phyloP scores from a whole-genome alignment of 1,140 invertebrate species.

The Anoplophora glabripennis region DNA sequence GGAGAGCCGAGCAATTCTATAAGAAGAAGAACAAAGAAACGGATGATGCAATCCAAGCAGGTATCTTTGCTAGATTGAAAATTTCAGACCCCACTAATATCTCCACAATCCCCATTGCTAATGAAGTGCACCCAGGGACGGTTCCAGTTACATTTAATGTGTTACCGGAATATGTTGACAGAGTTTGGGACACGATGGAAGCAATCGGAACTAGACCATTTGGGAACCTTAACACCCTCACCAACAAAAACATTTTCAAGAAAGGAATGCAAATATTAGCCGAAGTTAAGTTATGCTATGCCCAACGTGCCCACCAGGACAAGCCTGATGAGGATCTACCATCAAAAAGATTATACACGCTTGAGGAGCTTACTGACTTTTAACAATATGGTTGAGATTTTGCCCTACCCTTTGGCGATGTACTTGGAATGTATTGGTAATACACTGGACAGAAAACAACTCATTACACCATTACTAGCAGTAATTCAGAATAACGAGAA shows the following conservation, averaged over 20 bases:
- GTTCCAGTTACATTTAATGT: slow-evolving; percentile 11
- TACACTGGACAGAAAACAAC: background rate
- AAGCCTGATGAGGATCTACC: too few species aligned
- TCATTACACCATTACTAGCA: too few species aligned
- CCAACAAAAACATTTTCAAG: slow-evolving; percentile 15
- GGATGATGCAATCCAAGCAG: background rate
- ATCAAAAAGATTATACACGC: too few species aligned
- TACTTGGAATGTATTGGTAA: slow-evolving; percentile 2
- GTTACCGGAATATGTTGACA: slow-evolving; percentile 7
- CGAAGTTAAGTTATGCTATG: slow-evolving; percentile 12
- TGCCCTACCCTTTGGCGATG: slow-evolving; percentile 11
- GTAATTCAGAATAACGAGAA: too few species aligned
- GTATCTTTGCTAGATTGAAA: slow-evolving; percentile 10
- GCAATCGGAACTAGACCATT: slow-evolving; percentile 16
- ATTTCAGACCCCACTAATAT: slow-evolving; percentile 15
- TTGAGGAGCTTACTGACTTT: slow-evolving; percentile 17
- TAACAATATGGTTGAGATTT: slow-evolving; percentile 14
- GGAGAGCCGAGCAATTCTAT: too few species aligned
- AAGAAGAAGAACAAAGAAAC: too few species aligned
- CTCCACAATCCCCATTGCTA: slow-evolving; percentile 7
- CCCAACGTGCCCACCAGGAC: too few species aligned
- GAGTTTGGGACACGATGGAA: slow-evolving; percentile 20
- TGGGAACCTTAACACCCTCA: slow-evolving; percentile 6
- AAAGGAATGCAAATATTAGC: slow-evolving; percentile 13
- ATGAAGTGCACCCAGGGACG: slow-evolving; percentile 8